Evolutionary conservation across 2,888 invertebrate species (phyloP).

Genomic region (Orthonychiurus folsomi): DNA sequence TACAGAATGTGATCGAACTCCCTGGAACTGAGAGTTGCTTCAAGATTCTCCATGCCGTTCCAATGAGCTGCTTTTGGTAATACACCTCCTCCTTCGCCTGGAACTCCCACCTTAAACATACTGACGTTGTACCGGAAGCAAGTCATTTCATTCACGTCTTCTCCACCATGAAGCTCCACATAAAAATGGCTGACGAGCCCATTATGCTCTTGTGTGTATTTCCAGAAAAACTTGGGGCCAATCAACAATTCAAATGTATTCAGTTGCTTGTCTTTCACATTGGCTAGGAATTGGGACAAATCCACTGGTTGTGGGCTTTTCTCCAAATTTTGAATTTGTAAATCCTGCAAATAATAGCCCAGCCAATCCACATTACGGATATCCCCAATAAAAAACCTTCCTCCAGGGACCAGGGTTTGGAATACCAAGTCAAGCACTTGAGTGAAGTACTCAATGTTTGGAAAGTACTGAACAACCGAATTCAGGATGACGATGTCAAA

Average conservation of each 20-base stretch:
- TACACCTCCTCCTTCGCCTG: neutral
- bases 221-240: neutral
- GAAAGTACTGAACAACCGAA: slow-evolving; percentile 5
- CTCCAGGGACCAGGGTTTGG: neutral
- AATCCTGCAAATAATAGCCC: too few species aligned
- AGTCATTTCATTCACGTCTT: neutral
- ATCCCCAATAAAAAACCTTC: slow-evolving; percentile 2
- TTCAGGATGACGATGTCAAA: slow-evolving; percentile 5
- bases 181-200: neutral
- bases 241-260: slow-evolving; percentile 2
- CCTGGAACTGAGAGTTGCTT: too few species aligned
- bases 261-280: too few species aligned
- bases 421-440: neutral
- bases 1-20: too few species aligned
- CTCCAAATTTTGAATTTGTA: too few species aligned
- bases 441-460: neutral
- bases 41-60: neutral
- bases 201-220: neutral
- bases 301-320: too few species aligned
- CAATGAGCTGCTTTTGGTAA: neutral
- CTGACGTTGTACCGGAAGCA: neutral
- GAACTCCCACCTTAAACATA: neutral
- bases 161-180: slow-evolving; percentile 6
- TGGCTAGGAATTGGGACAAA: neutral
- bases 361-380: slow-evolving; percentile 5